These are phyloP conservation scores for Hedya salicella DNA, from an alignment of 2,888 invertebrate species.

Conservation along the genomic window DNA sequence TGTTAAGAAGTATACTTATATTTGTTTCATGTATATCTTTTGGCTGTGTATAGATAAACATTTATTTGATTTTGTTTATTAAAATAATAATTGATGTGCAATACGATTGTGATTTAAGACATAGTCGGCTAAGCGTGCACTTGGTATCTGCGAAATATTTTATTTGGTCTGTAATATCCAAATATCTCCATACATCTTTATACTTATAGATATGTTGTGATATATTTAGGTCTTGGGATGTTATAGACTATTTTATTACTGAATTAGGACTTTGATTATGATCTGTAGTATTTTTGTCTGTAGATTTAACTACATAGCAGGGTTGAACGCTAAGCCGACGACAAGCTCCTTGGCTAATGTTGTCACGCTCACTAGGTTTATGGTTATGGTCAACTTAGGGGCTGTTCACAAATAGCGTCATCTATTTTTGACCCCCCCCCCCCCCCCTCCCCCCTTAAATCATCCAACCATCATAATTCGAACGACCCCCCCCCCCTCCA, in stretches of 20 bases:
- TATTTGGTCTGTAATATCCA: too few relatives aligned
- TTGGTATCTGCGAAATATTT: neutral
- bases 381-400: constrained; percentile 10
- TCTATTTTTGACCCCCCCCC: too few relatives aligned
- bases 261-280: too few relatives aligned
- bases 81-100: constrained; percentile 27
- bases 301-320: neutral
- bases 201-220: too few relatives aligned
- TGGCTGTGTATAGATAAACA: constrained; percentile 36
- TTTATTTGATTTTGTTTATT: constrained; percentile 23
- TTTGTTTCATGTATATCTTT: constrained; percentile 21
- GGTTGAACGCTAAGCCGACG: constrained; percentile 2
- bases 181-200: too few relatives aligned
- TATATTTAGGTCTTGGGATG: too few relatives aligned
- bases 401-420: too few relatives aligned
- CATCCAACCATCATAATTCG: too few relatives aligned
- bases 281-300: too few relatives aligned
- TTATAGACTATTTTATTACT: too few relatives aligned
- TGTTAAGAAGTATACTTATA: constrained; percentile 19
- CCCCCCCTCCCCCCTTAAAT: too few relatives aligned
- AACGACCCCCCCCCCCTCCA: too few relatives aligned
- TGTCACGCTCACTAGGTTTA: constrained; percentile 20
- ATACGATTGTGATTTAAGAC: constrained; percentile 34
- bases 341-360: constrained; percentile 2
- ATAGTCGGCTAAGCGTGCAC: constrained; percentile 10